A percentile compares a stretch with the other conserved stretches of the same genome.
phyloP scores from a whole-genome alignment of 2,113 vertebrate species.

The Planiliza haematocheilus region DNA sequence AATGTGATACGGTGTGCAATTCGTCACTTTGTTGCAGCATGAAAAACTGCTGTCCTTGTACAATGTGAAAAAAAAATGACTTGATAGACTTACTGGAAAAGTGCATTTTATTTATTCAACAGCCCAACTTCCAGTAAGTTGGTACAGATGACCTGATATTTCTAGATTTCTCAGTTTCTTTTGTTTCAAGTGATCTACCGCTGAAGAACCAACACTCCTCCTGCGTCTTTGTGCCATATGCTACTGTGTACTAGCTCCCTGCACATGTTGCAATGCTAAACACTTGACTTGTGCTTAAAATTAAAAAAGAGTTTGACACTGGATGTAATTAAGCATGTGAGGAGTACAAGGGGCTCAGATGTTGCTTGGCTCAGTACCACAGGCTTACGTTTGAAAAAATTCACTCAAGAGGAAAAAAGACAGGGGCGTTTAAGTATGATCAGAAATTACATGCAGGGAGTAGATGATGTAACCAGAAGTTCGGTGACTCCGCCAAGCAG shows the following conservation, averaged over 20 bases:
- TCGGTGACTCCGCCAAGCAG: too few relatives aligned
- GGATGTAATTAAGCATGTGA: slow-evolving; percentile 23
- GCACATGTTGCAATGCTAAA: not conserved
- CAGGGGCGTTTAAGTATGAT: slow-evolving; percentile 28
- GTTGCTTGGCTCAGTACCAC: slow-evolving; percentile 16
- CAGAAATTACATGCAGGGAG: slow-evolving; percentile 11
- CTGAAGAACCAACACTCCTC: not conserved
- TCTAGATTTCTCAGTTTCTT: slow-evolving; percentile 39
- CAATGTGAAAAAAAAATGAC: not conserved
- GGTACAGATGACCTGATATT: slow-evolving; percentile 15
- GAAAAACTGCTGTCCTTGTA: slow-evolving; percentile 45
- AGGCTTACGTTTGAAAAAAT: slow-evolving; percentile 31
- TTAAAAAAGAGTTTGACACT: slow-evolving; percentile 22
- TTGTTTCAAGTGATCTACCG: slow-evolving; percentile 26
- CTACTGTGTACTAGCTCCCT: not conserved
- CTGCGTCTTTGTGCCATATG: not conserved
- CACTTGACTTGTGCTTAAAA: not conserved
- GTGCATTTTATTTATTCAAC: slow-evolving; percentile 30
- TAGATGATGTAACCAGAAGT: slow-evolving; percentile 26
- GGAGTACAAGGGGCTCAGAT: slow-evolving; percentile 39
- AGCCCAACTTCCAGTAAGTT: slow-evolving; percentile 46
- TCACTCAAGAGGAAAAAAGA: slow-evolving; percentile 40
- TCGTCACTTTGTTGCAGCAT: slow-evolving; percentile 30
- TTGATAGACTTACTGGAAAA: slow-evolving; percentile 61
- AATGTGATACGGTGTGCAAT: slow-evolving; percentile 13